These are phyloP conservation scores for Plotosus lineatus DNA, from an alignment of 2,113 vertebrate species.

Conservation along the genomic window DNA sequence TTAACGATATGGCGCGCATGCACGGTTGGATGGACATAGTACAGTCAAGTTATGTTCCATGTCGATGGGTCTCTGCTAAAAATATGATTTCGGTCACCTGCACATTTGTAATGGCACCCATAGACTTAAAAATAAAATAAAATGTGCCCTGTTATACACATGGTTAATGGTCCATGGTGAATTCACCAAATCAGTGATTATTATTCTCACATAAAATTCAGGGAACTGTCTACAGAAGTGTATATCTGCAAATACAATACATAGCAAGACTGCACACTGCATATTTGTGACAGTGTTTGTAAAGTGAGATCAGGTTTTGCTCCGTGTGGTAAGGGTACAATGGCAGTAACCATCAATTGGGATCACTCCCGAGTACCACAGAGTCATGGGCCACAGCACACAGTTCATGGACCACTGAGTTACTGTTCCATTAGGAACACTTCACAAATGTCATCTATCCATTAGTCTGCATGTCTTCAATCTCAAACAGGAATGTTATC, in stretches of 20 bases:
- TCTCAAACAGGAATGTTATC: neutral
- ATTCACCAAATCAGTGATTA: neutral
- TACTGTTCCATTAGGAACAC: neutral
- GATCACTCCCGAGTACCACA: neutral
- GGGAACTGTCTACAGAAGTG: neutral
- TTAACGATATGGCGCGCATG: too few species aligned
- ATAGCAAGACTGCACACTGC: too few species aligned
- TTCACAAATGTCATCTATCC: neutral
- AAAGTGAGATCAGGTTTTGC: neutral
- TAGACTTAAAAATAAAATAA: too few species aligned
- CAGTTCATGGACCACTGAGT: neutral
- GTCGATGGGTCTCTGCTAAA: too few species aligned
- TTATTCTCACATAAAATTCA: neutral
- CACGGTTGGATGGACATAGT: too few species aligned
- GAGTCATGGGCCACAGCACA: neutral
- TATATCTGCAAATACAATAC: neutral
- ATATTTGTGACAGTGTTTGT: neutral
- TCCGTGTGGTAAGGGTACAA: neutral
- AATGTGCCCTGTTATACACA: too few species aligned
- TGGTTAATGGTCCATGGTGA: neutral
- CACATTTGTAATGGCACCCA: too few species aligned
- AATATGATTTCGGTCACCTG: too few species aligned
- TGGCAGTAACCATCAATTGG: neutral
- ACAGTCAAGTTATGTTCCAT: too few species aligned
- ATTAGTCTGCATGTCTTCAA: neutral